A percentile compares a stretch with the other conserved stretches of the same genome.
Evolutionary conservation across 2,888 invertebrate species (phyloP).

Genomic region (Erebia ligea): DNA sequence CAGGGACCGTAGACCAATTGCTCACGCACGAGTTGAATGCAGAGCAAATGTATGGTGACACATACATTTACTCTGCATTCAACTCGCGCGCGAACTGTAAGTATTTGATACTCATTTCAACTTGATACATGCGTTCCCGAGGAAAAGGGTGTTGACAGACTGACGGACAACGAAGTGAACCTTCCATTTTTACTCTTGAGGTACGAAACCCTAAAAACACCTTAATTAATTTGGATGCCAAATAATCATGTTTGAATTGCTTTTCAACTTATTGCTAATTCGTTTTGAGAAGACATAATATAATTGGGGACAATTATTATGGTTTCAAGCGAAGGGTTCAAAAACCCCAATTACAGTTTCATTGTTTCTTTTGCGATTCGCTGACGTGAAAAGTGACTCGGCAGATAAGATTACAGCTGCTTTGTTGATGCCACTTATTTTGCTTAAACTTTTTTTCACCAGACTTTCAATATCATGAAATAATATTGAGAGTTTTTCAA

Average conservation of each 20-base stretch:
- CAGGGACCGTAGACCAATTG: too few relatives aligned
- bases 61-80: too few relatives aligned
- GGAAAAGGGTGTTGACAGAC: too few relatives aligned
- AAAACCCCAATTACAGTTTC: conserved; percentile 16
- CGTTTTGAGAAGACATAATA: conserved; percentile 14
- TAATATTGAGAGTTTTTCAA: too few relatives aligned
- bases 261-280: conserved; percentile 1
- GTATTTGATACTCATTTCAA: too few relatives aligned
- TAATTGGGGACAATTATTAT: conserved; percentile 19
- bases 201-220: too few relatives aligned
- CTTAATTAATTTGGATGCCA: background rate
- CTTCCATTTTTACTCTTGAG: too few relatives aligned
- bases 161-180: too few relatives aligned
- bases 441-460: background rate
- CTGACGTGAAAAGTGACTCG: background rate
- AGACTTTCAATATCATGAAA: background rate
- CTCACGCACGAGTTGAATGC: too few relatives aligned
- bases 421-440: conserved; percentile 6
- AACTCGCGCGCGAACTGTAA: too few relatives aligned
- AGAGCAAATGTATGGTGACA: too few relatives aligned
- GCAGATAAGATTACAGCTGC: conserved; percentile 6
- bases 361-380: conserved; percentile 7
- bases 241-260: background rate
- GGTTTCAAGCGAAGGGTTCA: background rate
- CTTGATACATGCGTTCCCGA: too few relatives aligned